Conservation (phyloP, 2,888 invertebrate species). For the Meloe dianella region DNA sequence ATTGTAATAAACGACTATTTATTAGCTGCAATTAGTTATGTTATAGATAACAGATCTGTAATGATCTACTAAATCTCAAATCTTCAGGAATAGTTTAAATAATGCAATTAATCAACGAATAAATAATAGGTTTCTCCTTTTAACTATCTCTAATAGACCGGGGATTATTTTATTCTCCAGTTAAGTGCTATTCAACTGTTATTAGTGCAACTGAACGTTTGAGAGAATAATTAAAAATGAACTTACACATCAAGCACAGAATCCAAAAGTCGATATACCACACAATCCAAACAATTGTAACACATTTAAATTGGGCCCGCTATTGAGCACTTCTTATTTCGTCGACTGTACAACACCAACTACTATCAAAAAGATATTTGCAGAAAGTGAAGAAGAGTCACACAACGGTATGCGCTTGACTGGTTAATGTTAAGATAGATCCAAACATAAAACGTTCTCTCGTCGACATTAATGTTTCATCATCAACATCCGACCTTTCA, state of each 20-base stretch:
- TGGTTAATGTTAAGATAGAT: conserved; percentile 52
- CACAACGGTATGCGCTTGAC: conserved; percentile 44
- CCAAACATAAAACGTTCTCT: conserved; percentile 48
- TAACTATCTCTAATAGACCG: too few species aligned
- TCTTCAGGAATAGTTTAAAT: neutral
- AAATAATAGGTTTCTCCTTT: too few species aligned
- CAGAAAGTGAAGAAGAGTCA: conserved; percentile 27
- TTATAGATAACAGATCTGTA: neutral
- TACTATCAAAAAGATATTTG: conserved; percentile 35
- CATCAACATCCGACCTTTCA: conserved; percentile 51
- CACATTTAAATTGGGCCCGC: neutral
- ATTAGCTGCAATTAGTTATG: neutral
- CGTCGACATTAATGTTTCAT: conserved; percentile 40
- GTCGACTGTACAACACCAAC: neutral
- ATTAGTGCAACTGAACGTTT: too few species aligned
- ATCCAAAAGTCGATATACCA: neutral
- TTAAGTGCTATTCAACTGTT: too few species aligned
- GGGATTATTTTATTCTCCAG: too few species aligned
- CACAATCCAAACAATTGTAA: neutral
- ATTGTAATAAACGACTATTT: neutral
- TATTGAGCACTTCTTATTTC: neutral
- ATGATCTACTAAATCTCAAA: neutral
- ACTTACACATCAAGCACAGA: neutral
- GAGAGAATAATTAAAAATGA: neutral
- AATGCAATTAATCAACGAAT: neutral